Base-by-base conservation (phyloP, 2,797 vertebrate genomes). In the Brotula barbata region DNA sequence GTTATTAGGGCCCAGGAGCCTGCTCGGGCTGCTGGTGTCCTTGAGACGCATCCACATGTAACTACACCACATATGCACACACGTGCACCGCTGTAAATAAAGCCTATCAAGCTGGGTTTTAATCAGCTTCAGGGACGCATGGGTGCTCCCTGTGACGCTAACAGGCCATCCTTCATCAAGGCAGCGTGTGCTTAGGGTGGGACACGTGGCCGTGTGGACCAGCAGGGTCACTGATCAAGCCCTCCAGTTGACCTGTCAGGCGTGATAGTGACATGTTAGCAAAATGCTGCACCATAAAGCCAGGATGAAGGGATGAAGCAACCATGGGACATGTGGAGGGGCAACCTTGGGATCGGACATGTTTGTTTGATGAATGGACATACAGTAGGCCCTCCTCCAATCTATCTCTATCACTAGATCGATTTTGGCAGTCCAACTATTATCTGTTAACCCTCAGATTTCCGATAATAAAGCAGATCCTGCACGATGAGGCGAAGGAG, bases 121-220 rank as follows among this genome's bases (percentile, higher is more conserved):
- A 88, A 90, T 92, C 87, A 90, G 85, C 73, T 73, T 77, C 80
- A 83, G 81, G 78, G 85, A 85, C 68, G 66, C 86, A 82, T 70
- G 78, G 81, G 25, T 44, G 75, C 80, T 80, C 78, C 78, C 73
- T 40, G 78, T 75, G 83, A 83, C 31, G 64, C 66, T 86, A 87
- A 87, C 64, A 58, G 77, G 71, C 68, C 66, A 71, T 89, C 82
- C 69, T 65, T 91, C 88, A 90, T 82, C 1, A 6, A 21, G 34
- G 21, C 7, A 39, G 58, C 46, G 37, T 51, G 62, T 10, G 28
- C 37, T 8, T 39, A 4, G 37, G 33, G 47, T 56, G 13, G 22
- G 15, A 62, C 59, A 49, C 43, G 46, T 56, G 57, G 53, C 52
- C 23, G 43, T 49, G 40, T 57, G 63, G 79, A 68, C 77, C 73